phyloP scores from a whole-genome alignment of 2,888 invertebrate genomes.

The Diaperis boleti region DNA sequence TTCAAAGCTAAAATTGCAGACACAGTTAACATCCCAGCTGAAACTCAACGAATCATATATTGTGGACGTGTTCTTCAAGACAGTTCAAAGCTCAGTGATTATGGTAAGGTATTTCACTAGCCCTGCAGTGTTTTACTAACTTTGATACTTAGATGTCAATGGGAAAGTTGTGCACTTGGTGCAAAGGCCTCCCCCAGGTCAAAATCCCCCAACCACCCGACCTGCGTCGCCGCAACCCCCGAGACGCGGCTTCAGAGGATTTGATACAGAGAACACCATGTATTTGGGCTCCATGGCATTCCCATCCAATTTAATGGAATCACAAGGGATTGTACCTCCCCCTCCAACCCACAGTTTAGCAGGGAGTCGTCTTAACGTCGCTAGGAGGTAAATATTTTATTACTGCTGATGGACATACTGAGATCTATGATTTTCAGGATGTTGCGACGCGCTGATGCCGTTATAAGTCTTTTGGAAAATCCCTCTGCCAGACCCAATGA shows the following conservation, averaged over 20 bases:
- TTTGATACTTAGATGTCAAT: constrained; percentile 76
- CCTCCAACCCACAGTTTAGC: constrained; percentile 68
- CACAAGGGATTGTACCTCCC: constrained; percentile 66
- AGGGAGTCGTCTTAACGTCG: constrained; percentile 68
- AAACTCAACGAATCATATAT: constrained; percentile 91
- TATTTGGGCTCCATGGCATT: constrained; percentile 73
- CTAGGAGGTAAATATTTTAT: constrained; percentile 65
- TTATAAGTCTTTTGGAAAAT: constrained; percentile 66
- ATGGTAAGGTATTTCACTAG: constrained; percentile 71
- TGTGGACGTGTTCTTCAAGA: constrained; percentile 94
- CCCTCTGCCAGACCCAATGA: constrained; percentile 56
- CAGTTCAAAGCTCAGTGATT: constrained; percentile 86
- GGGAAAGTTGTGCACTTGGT: constrained; percentile 95
- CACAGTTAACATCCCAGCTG: constrained; percentile 82
- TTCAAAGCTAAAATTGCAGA: constrained; percentile 85
- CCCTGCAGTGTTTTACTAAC: neutral
- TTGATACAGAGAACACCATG: constrained; percentile 68
- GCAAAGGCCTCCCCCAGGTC: constrained; percentile 82
- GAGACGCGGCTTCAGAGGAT: constrained; percentile 50
- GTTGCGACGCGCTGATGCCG: constrained; percentile 67
- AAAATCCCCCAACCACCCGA: constrained; percentile 52
- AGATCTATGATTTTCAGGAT: constrained; percentile 62
- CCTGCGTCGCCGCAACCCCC: constrained; percentile 56
- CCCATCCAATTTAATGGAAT: constrained; percentile 67
- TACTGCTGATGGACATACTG: no score